These are phyloP conservation scores for Caenorhabditis sinica DNA, from an alignment of 2,888 invertebrate species.

Conservation along the genomic window DNA sequence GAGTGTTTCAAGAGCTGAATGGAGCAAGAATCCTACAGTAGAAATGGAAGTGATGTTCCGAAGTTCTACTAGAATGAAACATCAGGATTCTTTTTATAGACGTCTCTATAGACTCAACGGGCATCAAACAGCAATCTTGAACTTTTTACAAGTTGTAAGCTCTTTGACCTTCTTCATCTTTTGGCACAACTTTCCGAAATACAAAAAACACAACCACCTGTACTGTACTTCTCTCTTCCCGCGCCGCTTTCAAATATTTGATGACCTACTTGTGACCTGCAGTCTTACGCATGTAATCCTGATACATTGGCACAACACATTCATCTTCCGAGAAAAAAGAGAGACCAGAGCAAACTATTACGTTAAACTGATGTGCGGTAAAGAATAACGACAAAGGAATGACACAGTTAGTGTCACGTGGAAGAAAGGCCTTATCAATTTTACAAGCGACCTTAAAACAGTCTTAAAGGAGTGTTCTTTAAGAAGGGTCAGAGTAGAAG, in stretches of 20 bases:
- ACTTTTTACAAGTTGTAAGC: constrained; percentile 28
- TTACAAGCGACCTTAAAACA: constrained; percentile 32
- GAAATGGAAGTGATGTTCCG: not conserved
- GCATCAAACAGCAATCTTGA: not conserved
- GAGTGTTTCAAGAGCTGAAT: not conserved
- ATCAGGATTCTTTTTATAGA: not conserved
- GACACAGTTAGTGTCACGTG: constrained; percentile 36
- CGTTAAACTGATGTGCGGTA: constrained; percentile 17
- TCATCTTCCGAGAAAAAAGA: constrained; percentile 10
- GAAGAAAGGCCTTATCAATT: constrained; percentile 31
- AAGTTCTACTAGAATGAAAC: not conserved
- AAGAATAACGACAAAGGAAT: constrained; percentile 16
- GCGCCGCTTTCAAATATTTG: constrained; percentile 58
- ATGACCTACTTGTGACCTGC: constrained; percentile 62
- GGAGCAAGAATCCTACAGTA: not conserved
- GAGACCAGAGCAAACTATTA: constrained; percentile 38
- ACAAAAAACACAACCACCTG: constrained; percentile 25
- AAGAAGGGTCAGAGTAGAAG: constrained; percentile 41
- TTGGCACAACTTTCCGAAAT: not conserved
- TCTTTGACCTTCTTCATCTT: constrained; percentile 6
- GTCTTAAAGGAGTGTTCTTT: constrained; percentile 32
- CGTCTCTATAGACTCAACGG: not conserved
- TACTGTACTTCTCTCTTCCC: constrained; percentile 13
- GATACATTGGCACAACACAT: constrained; percentile 57
- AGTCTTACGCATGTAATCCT: constrained; percentile 54